Evolutionary conservation across 2,888 invertebrate genomes (phyloP), one percentile per base, ranked within the genome.

Genomic region (Papilio protenor): DNA sequence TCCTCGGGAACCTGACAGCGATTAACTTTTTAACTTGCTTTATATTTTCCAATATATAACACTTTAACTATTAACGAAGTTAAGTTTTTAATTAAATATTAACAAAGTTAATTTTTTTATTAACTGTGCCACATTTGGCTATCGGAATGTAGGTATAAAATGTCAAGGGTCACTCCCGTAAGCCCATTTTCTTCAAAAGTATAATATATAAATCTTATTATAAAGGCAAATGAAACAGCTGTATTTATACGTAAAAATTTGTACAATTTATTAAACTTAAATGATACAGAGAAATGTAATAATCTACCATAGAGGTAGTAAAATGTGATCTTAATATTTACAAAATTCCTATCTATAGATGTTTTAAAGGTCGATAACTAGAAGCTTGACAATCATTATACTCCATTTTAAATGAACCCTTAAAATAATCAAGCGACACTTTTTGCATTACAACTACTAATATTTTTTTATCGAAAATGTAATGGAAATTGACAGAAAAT

Each of bases 241-340:
- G 8, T 81, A 74, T 81, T 86, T 87, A 87, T 84, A 69, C 57
- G 59, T 45, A 73, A 88, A 89, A 89, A 89, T 88, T 89, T 89
- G 87, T 89, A 89, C 89, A 89, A 85, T 88, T 88, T 87, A 88
- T 84, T 81, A 80, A 71, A 79, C 87, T 87, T 84, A 85, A 86
- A 88, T 82, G 84, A 87, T 87, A 87, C 84, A 86, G 88, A 86
- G 83, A 86, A 89, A 85, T 82, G 84, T 75, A 84, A 83, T 83
- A 78, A 79, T 73, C 75, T 81, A 82, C 82, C 80, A 79, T 79
- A 78, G 80, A 84, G 84, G 85, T 87, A 85, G 81, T 86, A 87
- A 89, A 89, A 87, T 86, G 88, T 84, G 81, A 86, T 87, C 80
- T 82, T 87, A 88, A 86, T 90, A 90, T 89, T 89, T 90, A 90